phyloP scores from a whole-genome alignment of 2,888 invertebrate species.

The Cosmorhoe ocellata region DNA sequence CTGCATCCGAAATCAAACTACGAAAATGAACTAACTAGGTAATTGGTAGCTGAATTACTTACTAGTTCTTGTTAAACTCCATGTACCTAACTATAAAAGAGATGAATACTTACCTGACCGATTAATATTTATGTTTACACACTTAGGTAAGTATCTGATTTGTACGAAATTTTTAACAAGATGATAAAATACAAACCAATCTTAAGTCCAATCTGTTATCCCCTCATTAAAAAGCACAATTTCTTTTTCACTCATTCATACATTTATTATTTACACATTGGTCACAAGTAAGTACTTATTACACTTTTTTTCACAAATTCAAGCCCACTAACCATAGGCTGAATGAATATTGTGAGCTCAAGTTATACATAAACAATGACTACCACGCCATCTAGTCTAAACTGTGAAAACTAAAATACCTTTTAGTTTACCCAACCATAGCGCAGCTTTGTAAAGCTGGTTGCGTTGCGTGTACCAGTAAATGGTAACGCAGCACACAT shows the following conservation, averaged over 20 bases:
- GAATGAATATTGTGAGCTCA: background rate
- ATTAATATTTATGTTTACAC: background rate
- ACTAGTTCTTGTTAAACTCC: too few relatives aligned
- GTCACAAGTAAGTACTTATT: background rate
- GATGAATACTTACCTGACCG: background rate
- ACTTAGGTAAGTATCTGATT: background rate
- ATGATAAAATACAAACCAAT: conserved; percentile 8
- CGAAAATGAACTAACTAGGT: background rate
- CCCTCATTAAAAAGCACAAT: background rate
- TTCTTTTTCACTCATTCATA: background rate
- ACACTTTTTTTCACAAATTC: background rate
- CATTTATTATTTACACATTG: background rate
- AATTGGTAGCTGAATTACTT: too few relatives aligned
- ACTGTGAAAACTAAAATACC: background rate
- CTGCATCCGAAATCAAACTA: conserved; percentile 39
- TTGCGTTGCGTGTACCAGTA: too few relatives aligned
- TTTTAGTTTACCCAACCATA: too few relatives aligned
- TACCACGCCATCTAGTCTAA: conserved; percentile 11
- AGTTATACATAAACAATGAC: conserved; percentile 8
- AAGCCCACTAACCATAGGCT: too few relatives aligned
- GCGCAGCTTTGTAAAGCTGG: too few relatives aligned
- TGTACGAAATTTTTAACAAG: background rate
- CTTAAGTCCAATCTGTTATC: conserved; percentile 1
- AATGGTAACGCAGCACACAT: too few relatives aligned
- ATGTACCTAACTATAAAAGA: too few relatives aligned